Percentiles rank a stretch among this genome's conserved stretches.
These are phyloP conservation scores for Echinops telfairi DNA, from an alignment of 2,113 vertebrate genomes.

Conservation along the genomic window DNA sequence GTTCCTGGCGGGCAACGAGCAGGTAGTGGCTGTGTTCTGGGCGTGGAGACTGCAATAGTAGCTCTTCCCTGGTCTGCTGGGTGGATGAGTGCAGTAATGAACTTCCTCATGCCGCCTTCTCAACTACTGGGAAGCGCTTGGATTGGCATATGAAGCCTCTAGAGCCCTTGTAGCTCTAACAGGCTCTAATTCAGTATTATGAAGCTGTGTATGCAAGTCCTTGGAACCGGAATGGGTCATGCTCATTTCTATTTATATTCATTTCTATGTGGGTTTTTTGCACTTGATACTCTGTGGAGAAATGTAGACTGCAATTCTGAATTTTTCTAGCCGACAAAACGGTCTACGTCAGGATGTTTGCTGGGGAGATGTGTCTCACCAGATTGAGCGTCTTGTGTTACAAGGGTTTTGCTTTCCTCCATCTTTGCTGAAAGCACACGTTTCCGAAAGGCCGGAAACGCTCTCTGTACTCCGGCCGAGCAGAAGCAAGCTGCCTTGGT, in stretches of 20 bases:
- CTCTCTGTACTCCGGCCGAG: conserved; percentile 56
- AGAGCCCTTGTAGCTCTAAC: not conserved
- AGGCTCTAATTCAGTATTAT: conserved; percentile 36
- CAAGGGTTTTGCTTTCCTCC: conserved; percentile 73
- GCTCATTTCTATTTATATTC: conserved; percentile 77
- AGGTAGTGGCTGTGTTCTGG: not conserved
- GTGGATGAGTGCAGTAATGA: not conserved
- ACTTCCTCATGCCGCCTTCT: conserved; percentile 49
- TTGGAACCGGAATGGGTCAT: conserved; percentile 72
- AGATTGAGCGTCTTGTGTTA: conserved; percentile 65
- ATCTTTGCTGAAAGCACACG: conserved; percentile 70
- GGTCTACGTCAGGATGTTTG: conserved; percentile 76
- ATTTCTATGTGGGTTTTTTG: conserved; percentile 31
- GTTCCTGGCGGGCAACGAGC: not conserved
- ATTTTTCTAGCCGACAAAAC: conserved; percentile 69
- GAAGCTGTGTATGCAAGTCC: conserved; percentile 50
- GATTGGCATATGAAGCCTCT: not conserved
- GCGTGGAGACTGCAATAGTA: not conserved
- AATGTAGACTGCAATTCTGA: conserved; percentile 77
- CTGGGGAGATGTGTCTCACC: conserved; percentile 73
- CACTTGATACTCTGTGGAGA: conserved; percentile 68
- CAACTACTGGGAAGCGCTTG: conserved; percentile 15
- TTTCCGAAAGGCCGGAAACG: conserved; percentile 68
- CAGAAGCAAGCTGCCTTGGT: conserved; percentile 49
- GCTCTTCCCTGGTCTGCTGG: not conserved